Conservation (phyloP, 2,113 vertebrate genomes). For the Peromyscus polionotus region DNA sequence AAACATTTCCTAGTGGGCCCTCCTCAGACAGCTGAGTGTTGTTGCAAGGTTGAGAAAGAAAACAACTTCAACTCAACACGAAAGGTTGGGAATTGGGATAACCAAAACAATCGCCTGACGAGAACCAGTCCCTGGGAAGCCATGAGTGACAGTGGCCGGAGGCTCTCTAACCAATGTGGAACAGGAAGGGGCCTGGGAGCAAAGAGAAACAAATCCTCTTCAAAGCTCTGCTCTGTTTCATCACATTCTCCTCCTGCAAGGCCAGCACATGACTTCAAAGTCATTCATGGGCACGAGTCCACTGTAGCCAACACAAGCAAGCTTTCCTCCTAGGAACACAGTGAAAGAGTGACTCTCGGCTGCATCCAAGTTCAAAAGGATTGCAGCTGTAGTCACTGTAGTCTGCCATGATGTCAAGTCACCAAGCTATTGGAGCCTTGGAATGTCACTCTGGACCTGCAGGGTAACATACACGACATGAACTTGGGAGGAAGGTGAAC, state of each 20-base stretch:
- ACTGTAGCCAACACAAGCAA: not conserved
- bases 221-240: constrained; percentile 26
- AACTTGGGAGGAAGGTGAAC: not conserved
- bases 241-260: constrained; percentile 1
- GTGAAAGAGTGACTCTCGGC: not conserved
- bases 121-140: constrained; percentile 65
- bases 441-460: not conserved
- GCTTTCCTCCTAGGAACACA: constrained; percentile 39
- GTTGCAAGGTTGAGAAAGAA: constrained; percentile 66
- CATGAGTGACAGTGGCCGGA: constrained; percentile 58
- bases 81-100: constrained; percentile 78
- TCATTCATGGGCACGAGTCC: not conserved
- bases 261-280: constrained; percentile 58
- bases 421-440: not conserved
- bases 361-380: constrained; percentile 42
- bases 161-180: constrained; percentile 49
- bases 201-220: constrained; percentile 51
- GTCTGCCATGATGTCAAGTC: not conserved
- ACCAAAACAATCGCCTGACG: constrained; percentile 74
- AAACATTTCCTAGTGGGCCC: constrained; percentile 74
- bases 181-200: constrained; percentile 33
- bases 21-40: constrained; percentile 60
- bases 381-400: not conserved
- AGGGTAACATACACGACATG: not conserved
- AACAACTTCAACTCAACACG: constrained; percentile 65